Conservation (phyloP, 1,140 invertebrate species). For the Zaprionus capensis region DNA sequence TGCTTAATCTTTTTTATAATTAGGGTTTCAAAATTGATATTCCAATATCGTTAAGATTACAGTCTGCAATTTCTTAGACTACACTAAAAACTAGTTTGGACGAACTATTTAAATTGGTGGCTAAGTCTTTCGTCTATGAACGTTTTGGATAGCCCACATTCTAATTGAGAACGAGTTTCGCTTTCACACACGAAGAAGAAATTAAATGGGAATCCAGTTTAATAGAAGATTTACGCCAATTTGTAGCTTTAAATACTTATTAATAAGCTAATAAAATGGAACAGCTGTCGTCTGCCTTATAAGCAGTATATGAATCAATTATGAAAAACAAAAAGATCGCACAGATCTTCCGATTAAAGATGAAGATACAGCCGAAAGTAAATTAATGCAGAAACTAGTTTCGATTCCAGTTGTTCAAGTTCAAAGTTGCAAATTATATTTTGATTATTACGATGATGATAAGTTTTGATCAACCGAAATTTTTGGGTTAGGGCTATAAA, state of each 20-base stretch:
- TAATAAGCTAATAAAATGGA: conserved; percentile 6
- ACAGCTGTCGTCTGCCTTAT: conserved; percentile 13
- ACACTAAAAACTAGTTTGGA: neutral
- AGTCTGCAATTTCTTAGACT: neutral
- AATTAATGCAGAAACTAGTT: conserved; percentile 58
- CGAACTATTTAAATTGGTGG: neutral
- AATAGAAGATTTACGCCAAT: conserved; percentile 32
- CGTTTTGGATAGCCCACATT: conserved; percentile 28
- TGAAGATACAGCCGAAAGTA: conserved; percentile 36
- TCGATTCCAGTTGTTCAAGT: conserved; percentile 64
- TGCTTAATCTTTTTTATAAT: no score
- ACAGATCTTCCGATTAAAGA: neutral
- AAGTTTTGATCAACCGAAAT: conserved; percentile 23
- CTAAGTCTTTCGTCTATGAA: neutral
- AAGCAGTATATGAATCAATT: conserved; percentile 26
- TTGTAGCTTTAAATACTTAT: conserved; percentile 16
- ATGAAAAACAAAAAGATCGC: neutral
- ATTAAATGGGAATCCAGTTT: conserved; percentile 18
- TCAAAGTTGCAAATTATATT: conserved; percentile 72
- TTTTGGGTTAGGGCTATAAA: conserved; percentile 51
- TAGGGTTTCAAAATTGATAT: no score
- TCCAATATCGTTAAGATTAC: neutral
- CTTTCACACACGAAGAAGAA: conserved; percentile 10
- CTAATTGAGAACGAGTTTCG: conserved; percentile 18
- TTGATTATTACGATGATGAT: conserved; percentile 50